Evolutionary conservation across 92 coral and sea anemone genomes (phyloP), one percentile per base, ranked within the genome.

Genomic region (Blastomussa wellsi): DNA sequence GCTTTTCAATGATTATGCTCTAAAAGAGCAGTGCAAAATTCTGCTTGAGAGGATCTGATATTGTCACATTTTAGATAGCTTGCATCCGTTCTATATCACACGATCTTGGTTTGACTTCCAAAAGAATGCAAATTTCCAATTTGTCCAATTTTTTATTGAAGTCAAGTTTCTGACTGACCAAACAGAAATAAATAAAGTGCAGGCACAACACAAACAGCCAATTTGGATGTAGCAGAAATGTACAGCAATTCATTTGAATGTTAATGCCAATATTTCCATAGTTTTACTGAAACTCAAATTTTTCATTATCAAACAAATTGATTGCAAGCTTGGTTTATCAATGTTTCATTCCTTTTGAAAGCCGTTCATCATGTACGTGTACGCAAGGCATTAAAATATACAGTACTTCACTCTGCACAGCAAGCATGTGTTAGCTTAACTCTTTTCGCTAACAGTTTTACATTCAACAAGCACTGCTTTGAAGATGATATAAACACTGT

Each of bases 391-490:
- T 31, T 32, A 41, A 49, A 48, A 49, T n/a, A 28, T 31, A 36
- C 78, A 67, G 24, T 59, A n/a, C 51, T 81, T 35, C 49, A 81
- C 35, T 44, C 38, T 53, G 41, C 20, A 69, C 68, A 37, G 37
- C 35, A 12, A n/a, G 24, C 5, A 28, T 32, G 24, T 41, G 37
- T 48, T 68, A 13, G 12, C 35, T 51, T 1, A 15, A 71, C 78
- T 0, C 19, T 52, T 82, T 71, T 26, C 49, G 38, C 28, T 36
- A 68, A 33, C 16, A 71, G 72, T 78, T 39, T 62, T 60, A 38
- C 41, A 39, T 72, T 82, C 32, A 26, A 82, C 53, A 55, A 71
- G 53, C 78, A 52, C 10, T 71, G 49, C 41, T 35, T 82, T 70
- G 22, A 33, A 71, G 70, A 35, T 16, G n/a, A 49, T 70, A 37